These are phyloP conservation scores for Drosophila maculinotata DNA, from an alignment of 2,888 invertebrate genomes.

Conservation along the genomic window DNA sequence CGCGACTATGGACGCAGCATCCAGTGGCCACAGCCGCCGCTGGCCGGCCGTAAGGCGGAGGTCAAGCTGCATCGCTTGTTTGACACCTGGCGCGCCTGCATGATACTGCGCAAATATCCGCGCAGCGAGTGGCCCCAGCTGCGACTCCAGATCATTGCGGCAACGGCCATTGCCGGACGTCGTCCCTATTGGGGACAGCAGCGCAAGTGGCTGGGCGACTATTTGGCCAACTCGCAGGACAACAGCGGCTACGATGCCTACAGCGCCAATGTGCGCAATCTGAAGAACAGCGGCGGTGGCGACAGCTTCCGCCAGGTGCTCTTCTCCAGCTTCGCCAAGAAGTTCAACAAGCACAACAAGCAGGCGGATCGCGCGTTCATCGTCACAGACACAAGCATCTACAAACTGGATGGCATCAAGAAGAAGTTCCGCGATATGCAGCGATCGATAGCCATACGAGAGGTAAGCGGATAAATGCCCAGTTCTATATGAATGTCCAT, in stretches of 20 bases:
- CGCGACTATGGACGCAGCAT: slow-evolving; percentile 92
- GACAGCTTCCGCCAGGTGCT: slow-evolving; percentile 88
- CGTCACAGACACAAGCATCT: slow-evolving; percentile 93
- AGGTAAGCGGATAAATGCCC: slow-evolving; percentile 86
- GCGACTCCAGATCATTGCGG: slow-evolving; percentile 91
- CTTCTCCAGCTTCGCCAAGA: slow-evolving; percentile 85
- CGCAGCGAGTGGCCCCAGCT: slow-evolving; percentile 95
- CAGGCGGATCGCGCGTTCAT: slow-evolving; percentile 95
- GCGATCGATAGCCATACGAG: slow-evolving; percentile 92
- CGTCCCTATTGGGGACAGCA: slow-evolving; percentile 90
- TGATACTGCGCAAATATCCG: slow-evolving; percentile 93
- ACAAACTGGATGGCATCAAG: slow-evolving; percentile 91
- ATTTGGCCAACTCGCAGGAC: slow-evolving; percentile 89
- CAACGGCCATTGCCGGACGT: slow-evolving; percentile 88
- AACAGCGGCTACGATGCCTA: slow-evolving; percentile 89
- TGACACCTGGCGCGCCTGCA: slow-evolving; percentile 94
- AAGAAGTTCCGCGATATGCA: slow-evolving; percentile 94
- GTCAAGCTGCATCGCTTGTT: slow-evolving; percentile 88
- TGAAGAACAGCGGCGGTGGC: slow-evolving; percentile 86
- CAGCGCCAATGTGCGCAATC: slow-evolving; percentile 88
- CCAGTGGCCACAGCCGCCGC: slow-evolving; percentile 93
- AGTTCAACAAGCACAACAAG: slow-evolving; percentile 88
- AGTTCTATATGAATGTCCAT: not conserved
- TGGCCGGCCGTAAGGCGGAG: slow-evolving; percentile 88
- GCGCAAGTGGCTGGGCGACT: slow-evolving; percentile 94